Base-by-base conservation (phyloP, 2,113 vertebrate species). In the Ranitomeya variabilis region DNA sequence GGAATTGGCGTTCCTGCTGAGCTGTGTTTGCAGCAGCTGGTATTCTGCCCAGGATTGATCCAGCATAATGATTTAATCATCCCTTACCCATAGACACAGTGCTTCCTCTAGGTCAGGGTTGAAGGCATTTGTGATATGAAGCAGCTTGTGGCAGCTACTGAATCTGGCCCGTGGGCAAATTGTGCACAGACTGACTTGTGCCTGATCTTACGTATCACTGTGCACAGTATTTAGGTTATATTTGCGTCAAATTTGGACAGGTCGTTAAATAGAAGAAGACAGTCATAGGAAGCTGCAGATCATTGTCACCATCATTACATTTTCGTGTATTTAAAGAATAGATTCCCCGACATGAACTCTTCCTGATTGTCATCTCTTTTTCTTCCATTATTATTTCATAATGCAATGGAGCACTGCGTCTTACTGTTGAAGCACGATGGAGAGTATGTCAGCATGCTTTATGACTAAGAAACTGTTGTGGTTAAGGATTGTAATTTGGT, bases 21-120 rank as follows among this genome's bases (percentile, higher is more conserved):
- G 87, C 80, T 8, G 80, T 67, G 80, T 76, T 66, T 88, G 87
- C 85, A 83, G 54, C 86, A 92, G 90, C 90, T 91, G 92, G 90
- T 82, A 87, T 23, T 91, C 93, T 89, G 81, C 90, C 84, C 90
- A 88, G 86, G 85, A 89, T 69, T 82, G 87, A 90, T 64, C 64
- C 84, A 89, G 62, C 86, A 92, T 89, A 90, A 93, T 90, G 91
- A 91, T 92, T 92, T 92, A 93, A 91, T 31, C 83, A 87, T 85
- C 69, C 83, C 89, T 91, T 91, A 60, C 79, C 91, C 91, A 88
- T 90, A 90, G 87, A 92, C 90, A 90, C 45, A 59, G 76, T 91
- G 76, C 89, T 90, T 90, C 86, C 89, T 89, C 88, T 76, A 85
- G 89, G 91, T 91, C 89, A 89, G 86, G 37, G 45, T 90, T 89